phyloP scores from a whole-genome alignment of 2,113 vertebrate species.

The Lagopus leucura region DNA sequence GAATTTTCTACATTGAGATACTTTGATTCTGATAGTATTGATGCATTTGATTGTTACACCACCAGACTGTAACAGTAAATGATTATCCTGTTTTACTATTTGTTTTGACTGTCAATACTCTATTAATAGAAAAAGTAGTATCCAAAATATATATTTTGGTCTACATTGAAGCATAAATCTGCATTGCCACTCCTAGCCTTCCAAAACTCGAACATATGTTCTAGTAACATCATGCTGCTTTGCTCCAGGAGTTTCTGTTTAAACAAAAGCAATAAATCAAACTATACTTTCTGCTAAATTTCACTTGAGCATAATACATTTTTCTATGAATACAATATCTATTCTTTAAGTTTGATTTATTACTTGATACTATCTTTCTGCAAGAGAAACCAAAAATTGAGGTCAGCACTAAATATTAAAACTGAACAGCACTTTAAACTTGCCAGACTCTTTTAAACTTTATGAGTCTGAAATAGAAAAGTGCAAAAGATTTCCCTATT shows the following conservation, averaged over 20 bases:
- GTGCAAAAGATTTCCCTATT: background rate
- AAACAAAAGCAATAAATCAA: conserved; percentile 38
- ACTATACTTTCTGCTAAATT: conserved; percentile 53
- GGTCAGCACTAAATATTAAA: background rate
- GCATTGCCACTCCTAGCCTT: background rate
- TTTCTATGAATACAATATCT: background rate
- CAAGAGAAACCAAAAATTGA: background rate
- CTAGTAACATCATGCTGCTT: background rate
- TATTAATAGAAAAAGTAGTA: background rate
- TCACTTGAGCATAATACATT: background rate
- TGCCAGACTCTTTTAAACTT: background rate
- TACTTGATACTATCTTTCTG: background rate
- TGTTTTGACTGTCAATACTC: background rate
- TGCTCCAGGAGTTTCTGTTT: conserved; percentile 26
- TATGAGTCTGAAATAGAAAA: background rate
- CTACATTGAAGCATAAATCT: background rate
- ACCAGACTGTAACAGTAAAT: background rate
- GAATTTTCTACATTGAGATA: background rate
- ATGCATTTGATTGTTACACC: background rate
- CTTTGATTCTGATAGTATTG: background rate
- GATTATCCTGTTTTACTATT: background rate
- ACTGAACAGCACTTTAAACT: background rate
- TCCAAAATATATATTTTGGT: background rate
- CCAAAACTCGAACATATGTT: background rate
- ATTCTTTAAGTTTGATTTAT: conserved; percentile 36